A percentile compares a stretch with the other conserved stretches of the same genome.
phyloP scores from a whole-genome alignment of 1,140 invertebrate genomes.

The Ericerus pela region DNA sequence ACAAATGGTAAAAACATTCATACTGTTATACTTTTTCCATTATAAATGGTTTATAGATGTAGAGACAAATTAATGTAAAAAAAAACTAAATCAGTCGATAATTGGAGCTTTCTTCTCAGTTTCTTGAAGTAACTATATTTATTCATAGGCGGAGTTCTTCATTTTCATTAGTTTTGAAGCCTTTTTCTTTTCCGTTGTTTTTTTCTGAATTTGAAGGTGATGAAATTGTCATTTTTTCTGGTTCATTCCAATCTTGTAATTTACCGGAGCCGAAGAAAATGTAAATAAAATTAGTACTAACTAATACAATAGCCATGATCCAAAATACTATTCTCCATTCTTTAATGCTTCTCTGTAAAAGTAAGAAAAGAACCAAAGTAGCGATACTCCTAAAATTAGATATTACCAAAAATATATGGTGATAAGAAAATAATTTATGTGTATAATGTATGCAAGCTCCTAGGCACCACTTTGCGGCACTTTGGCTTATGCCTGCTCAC shows the following conservation, averaged over 20 bases:
- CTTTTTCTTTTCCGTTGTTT: neutral
- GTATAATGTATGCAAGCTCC: neutral
- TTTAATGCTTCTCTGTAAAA: slow-evolving; percentile 25
- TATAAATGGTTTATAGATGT: no score
- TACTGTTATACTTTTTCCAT: no score
- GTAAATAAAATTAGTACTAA: slow-evolving; percentile 33
- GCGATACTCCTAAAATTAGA: neutral
- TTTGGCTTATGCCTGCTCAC: neutral
- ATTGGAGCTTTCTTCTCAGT: no score
- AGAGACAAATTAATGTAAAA: no score
- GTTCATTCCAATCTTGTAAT: slow-evolving; percentile 28
- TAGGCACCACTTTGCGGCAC: neutral
- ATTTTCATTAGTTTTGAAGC: neutral
- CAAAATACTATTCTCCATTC: slow-evolving; percentile 41
- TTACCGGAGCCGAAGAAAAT: slow-evolving; percentile 29
- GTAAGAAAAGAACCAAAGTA: neutral
- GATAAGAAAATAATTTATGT: neutral
- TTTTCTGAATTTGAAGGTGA: neutral
- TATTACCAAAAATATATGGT: neutral
- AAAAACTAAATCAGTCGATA: no score
- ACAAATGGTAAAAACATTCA: no score
- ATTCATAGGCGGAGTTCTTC: no score
- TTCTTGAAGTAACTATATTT: no score
- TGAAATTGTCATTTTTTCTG: neutral
- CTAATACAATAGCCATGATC: slow-evolving; percentile 34